Evolutionary conservation across 2,113 vertebrate genomes (phyloP), one percentile per base, ranked within the genome.

Genomic region (Hippoglossus stenolepis): DNA sequence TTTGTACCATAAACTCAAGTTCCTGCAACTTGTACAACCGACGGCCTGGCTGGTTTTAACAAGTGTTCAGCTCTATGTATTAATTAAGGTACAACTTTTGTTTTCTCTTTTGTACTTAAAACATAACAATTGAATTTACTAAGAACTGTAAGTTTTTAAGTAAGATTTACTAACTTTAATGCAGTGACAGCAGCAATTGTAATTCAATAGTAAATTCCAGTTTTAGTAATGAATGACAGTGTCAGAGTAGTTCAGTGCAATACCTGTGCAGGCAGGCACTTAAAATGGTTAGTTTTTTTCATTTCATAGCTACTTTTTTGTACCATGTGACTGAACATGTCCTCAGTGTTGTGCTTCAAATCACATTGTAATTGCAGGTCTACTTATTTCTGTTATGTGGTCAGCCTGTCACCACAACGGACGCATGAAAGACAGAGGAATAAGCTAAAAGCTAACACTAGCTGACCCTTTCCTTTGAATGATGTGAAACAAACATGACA

Each of bases 241-340:
- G 20, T 35, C 5, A 8, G 4, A 49, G 60, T 59, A 47, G 35
- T 49, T 65, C 28, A n/a, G n/a, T 26, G 21, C 43, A 63, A 35
- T 67, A 40, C 51, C 12, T 59, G 63, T 21, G n/a, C n/a, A 4
- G 38, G 11, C 5, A 1, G 13, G 40, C 40, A 13, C 35, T 73
- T 51, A 21, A 70, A 82, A 20, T 47, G 18, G 9, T 56, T 31
- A 31, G 6, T n/a, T 61, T 78, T 21, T 65, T 54, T n/a, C 24
- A 78, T 15, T 60, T 72, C 31, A 58, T 49, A 57, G 35, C 63
- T 51, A 7, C 57, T 35, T 77, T 53, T 73, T 82, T 64, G 60
- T 49, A 60, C 75, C 75, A 70, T 75, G 61, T 56, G 58, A 70
- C 53, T 17, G 15, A 71, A 47, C 38, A 12, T 38, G 15, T 54